Percentiles rank a stretch among this genome's conserved stretches.
phyloP scores from a whole-genome alignment of 1,140 invertebrate genomes.

The Polyergus mexicanus region DNA sequence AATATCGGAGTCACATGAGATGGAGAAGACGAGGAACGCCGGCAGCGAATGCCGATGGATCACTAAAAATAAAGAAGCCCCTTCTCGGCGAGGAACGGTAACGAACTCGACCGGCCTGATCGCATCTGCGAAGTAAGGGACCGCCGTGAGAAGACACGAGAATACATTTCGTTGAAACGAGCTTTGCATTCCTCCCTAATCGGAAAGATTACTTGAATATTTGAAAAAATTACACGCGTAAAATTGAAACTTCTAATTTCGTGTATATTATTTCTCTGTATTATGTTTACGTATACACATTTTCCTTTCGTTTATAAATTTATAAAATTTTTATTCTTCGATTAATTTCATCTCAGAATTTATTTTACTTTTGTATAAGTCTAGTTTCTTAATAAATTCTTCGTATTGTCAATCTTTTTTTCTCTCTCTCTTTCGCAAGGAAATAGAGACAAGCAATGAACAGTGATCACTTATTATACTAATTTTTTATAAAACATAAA shows the following conservation, averaged over 20 bases:
- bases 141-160: slow-evolving; percentile 13
- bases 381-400: background rate
- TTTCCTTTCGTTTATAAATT: background rate
- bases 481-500: background rate
- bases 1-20: background rate
- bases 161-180: background rate
- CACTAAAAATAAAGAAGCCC: slow-evolving; percentile 71
- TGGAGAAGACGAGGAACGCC: background rate
- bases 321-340: background rate
- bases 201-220: background rate
- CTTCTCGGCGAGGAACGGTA: slow-evolving; percentile 33
- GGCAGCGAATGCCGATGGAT: slow-evolving; percentile 36
- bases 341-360: background rate
- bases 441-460: background rate
- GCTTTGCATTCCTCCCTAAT: background rate
- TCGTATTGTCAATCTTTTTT: too few species aligned
- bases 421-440: too few species aligned
- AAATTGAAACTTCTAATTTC: background rate
- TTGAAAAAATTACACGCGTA: background rate
- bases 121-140: slow-evolving; percentile 16
- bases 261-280: too few species aligned
- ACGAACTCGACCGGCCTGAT: slow-evolving; percentile 39
- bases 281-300: background rate
- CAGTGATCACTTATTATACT: background rate
- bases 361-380: background rate